A percentile compares a stretch with the other conserved stretches of the same genome.
Conservation (phyloP, 2,888 invertebrate genomes). For the Hyposoter dolosus region DNA sequence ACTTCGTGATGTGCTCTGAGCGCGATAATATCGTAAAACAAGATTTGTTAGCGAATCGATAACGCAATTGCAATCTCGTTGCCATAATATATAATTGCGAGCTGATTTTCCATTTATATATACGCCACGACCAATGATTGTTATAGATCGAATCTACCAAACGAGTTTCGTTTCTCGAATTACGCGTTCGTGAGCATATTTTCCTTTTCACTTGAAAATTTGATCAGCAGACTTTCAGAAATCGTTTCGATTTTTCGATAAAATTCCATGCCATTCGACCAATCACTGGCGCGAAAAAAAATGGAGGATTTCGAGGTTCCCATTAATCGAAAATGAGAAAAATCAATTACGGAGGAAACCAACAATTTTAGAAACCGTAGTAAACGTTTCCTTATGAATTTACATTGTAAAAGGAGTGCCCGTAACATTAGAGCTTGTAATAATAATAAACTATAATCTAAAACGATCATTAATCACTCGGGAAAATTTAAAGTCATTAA, state of each 20-base stretch:
- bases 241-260: neutral
- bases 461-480: neutral
- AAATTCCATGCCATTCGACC: neutral
- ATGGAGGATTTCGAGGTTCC: neutral
- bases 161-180: constrained; percentile 21
- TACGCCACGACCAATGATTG: neutral
- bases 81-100: constrained; percentile 31
- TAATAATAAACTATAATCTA: neutral
- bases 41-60: constrained; percentile 60
- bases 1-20: constrained; percentile 34
- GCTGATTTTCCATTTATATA: constrained; percentile 19
- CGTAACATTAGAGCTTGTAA: neutral
- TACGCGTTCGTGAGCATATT: neutral
- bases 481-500: neutral
- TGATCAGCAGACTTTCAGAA: neutral
- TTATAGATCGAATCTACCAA: constrained; percentile 15
- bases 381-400: neutral
- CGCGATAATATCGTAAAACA: constrained; percentile 61
- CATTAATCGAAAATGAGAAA: neutral
- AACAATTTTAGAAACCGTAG: neutral
- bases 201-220: neutral
- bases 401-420: neutral
- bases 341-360: neutral
- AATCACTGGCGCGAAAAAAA: neutral
- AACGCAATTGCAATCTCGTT: constrained; percentile 46